Evolutionary conservation across 2,888 invertebrate species (phyloP).

Genomic region (Polia nebulosa): DNA sequence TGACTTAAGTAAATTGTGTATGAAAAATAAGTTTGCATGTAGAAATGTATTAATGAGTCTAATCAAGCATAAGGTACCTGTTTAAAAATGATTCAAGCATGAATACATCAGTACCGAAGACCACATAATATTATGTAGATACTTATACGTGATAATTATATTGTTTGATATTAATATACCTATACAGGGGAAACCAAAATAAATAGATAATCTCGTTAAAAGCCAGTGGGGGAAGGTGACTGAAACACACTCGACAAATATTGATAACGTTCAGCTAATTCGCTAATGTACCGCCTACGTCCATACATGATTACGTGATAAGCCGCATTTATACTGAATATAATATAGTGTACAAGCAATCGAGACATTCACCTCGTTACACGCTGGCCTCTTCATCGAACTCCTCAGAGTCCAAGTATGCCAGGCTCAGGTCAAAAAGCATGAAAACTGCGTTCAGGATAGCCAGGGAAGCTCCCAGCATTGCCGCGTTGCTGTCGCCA

Average conservation of each 20-base stretch:
- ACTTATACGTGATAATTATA: too few species aligned
- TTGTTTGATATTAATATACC: background rate
- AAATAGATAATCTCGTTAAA: conserved; percentile 34
- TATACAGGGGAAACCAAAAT: conserved; percentile 3
- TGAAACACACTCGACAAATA: conserved; percentile 26
- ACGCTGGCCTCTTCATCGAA: conserved; percentile 85
- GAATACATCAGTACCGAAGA: too few species aligned
- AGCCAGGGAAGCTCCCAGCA: conserved; percentile 77
- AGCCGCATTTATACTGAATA: conserved; percentile 59
- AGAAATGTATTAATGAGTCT: background rate
- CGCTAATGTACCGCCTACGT: conserved; percentile 43
- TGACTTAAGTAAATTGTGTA: background rate
- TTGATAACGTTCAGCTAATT: conserved; percentile 32
- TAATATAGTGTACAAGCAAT: conserved; percentile 38
- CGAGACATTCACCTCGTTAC: conserved; percentile 73
- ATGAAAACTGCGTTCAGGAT: conserved; percentile 80
- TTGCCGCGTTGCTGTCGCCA: conserved; percentile 78
- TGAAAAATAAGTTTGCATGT: background rate
- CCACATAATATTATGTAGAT: too few species aligned
- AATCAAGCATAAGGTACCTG: too few species aligned
- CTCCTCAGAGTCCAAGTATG: conserved; percentile 87
- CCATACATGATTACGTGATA: conserved; percentile 32
- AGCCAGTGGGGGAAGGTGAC: conserved; percentile 29
- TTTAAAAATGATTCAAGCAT: too few species aligned
- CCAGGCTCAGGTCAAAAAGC: conserved; percentile 84